phyloP scores from a whole-genome alignment of 2,113 vertebrate species.

The Talpa occidentalis region DNA sequence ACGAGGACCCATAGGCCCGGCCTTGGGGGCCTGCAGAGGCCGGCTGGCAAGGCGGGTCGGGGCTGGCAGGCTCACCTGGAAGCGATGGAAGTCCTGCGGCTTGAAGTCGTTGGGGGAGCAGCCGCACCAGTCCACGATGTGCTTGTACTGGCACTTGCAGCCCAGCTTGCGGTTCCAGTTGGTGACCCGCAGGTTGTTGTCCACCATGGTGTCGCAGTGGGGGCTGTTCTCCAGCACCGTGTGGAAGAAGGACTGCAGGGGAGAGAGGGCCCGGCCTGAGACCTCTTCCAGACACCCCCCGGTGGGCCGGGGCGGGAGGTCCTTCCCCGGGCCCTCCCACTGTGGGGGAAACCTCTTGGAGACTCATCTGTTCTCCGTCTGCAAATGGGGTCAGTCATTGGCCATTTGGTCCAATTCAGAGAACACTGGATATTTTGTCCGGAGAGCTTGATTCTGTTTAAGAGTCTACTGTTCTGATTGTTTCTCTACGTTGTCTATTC shows the following conservation, averaged over 20 bases:
- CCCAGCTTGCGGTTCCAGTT: constrained; percentile 99
- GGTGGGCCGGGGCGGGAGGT: fast-evolving
- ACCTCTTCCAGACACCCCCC: not conserved
- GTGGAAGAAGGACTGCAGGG: constrained; percentile 97
- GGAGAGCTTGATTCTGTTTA: not conserved
- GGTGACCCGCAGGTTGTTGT: constrained; percentile 98
- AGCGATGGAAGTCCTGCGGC: constrained; percentile 96
- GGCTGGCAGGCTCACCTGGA: constrained; percentile 90
- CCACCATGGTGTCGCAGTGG: constrained; percentile 94
- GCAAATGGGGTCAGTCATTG: not conserved
- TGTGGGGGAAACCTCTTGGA: not conserved
- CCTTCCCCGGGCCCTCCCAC: not conserved
- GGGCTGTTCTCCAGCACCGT: constrained; percentile 97
- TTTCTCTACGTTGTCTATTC: not conserved
- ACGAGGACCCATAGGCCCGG: fast-evolving
- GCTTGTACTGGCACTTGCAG: constrained; percentile 99
- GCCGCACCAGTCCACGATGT: constrained; percentile 99
- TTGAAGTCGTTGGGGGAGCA: constrained; percentile 99
- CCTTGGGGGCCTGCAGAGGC: not conserved
- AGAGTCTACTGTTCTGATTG: not conserved
- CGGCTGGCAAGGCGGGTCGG: fast-evolving
- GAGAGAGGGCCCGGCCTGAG: not conserved
- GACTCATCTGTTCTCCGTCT: not conserved
- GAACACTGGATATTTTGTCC: not conserved
- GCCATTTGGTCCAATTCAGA: too few species aligned